These are phyloP conservation scores for Portevinia maculata DNA, from an alignment of 2,888 invertebrate genomes.

Conservation along the genomic window DNA sequence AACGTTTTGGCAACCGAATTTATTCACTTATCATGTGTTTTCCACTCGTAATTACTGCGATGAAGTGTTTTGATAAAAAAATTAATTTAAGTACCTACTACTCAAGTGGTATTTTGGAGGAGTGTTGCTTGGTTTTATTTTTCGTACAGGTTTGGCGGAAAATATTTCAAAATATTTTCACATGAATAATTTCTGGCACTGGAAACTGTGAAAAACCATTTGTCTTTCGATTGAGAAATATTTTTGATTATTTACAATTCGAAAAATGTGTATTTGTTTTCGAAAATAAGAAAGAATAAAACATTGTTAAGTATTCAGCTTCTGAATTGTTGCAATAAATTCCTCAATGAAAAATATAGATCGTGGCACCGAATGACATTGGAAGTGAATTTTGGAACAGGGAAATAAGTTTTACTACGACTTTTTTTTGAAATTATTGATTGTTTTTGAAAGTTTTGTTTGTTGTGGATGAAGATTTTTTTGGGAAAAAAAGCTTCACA, in stretches of 20 bases:
- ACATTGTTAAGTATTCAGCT: background rate
- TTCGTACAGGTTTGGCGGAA: background rate
- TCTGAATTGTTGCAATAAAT: constrained; percentile 18
- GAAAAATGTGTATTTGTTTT: constrained; percentile 36
- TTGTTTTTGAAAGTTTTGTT: too few species aligned
- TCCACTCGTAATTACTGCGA: constrained; percentile 49
- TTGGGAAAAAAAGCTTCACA: too few species aligned
- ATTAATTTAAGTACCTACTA: constrained; percentile 66
- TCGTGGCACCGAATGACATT: background rate
- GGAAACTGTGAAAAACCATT: constrained; percentile 57
- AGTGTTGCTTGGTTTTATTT: constrained; percentile 4
- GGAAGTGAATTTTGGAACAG: background rate
- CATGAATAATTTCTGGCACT: constrained; percentile 52
- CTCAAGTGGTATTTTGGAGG: constrained; percentile 44
- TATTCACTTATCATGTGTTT: constrained; percentile 60
- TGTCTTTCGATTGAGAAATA: constrained; percentile 50
- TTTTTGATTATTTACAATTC: constrained; percentile 40
- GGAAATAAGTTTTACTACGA: too few species aligned
- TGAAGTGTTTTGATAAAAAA: constrained; percentile 70
- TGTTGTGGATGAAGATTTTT: too few species aligned
- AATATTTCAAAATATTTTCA: constrained; percentile 64
- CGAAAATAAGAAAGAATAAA: constrained; percentile 2
- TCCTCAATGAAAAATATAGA: constrained; percentile 8
- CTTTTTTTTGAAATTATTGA: too few species aligned
- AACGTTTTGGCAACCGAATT: constrained; percentile 31